A percentile compares a stretch with the other conserved stretches of the same genome.
Conservation (phyloP, 2,888 invertebrate species). For the Lochmaea capreae region DNA sequence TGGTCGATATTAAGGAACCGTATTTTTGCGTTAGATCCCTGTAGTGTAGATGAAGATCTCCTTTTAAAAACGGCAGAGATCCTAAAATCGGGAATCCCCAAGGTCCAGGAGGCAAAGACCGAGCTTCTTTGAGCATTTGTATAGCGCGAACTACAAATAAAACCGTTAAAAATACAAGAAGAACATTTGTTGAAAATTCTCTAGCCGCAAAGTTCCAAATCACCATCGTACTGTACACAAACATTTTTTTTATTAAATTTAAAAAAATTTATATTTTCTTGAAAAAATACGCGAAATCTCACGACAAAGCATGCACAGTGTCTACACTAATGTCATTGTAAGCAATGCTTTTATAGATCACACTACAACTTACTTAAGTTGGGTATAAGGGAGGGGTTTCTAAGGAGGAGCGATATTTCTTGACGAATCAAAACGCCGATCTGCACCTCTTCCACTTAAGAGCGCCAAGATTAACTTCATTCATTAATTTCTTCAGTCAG, state of each 20-base stretch:
- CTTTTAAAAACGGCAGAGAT: slow-evolving; percentile 83
- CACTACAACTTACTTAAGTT: slow-evolving; percentile 55
- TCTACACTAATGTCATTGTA: slow-evolving; percentile 55
- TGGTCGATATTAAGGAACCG: slow-evolving; percentile 84
- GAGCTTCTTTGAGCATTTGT: slow-evolving; percentile 61
- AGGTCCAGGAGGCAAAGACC: slow-evolving; percentile 85
- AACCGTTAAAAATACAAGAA: slow-evolving; percentile 69
- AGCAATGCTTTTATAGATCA: slow-evolving; percentile 57
- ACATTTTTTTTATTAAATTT: slow-evolving; percentile 55
- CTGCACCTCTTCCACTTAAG: slow-evolving; percentile 50
- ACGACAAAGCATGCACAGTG: slow-evolving; percentile 50
- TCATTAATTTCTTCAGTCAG: slow-evolving; percentile 54
- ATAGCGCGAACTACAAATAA: slow-evolving; percentile 62
- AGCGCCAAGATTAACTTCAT: slow-evolving; percentile 55
- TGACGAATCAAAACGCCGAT: slow-evolving; percentile 50
- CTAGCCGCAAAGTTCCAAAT: slow-evolving; percentile 63
- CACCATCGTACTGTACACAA: slow-evolving; percentile 69
- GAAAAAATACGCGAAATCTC: slow-evolving; percentile 36
- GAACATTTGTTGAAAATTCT: slow-evolving; percentile 62
- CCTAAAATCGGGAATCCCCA: slow-evolving; percentile 89
- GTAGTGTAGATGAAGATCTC: slow-evolving; percentile 81
- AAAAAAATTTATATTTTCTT: slow-evolving; percentile 10
- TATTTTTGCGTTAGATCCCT: slow-evolving; percentile 81
- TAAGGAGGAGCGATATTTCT: slow-evolving; percentile 53
- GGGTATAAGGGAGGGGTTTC: slow-evolving; percentile 50